Percentiles rank a stretch among this genome's conserved stretches.
These are phyloP conservation scores for Muscidifurax raptorellus DNA, from an alignment of 1,140 invertebrate genomes.

Conservation along the genomic window DNA sequence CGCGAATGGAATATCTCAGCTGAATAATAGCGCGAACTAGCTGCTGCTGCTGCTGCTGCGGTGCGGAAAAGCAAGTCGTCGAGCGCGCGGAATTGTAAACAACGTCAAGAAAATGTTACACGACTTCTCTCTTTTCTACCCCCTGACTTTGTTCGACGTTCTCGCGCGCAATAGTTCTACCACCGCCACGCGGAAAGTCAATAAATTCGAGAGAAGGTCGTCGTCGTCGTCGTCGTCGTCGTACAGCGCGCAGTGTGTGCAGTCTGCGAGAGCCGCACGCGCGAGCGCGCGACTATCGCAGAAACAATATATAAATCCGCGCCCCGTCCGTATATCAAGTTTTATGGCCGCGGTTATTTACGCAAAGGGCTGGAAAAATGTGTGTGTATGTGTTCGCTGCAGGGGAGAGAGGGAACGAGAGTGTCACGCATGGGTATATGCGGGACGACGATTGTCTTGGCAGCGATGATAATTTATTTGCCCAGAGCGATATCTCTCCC, in stretches of 20 bases:
- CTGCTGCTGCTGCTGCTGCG: background rate
- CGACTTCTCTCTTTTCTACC: background rate
- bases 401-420: background rate
- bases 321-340: conserved; percentile 66
- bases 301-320: conserved; percentile 68
- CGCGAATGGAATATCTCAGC: conserved; percentile 30
- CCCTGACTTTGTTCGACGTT: conserved; percentile 16
- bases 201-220: conserved; percentile 58
- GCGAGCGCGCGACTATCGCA: conserved; percentile 58
- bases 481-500: background rate
- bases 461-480: background rate
- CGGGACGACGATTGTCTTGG: conserved; percentile 14
- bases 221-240: conserved; percentile 47
- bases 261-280: conserved; percentile 40
- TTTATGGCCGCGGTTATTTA: conserved; percentile 70
- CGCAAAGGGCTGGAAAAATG: conserved; percentile 56
- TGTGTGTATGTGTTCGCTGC: background rate
- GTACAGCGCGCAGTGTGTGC: background rate
- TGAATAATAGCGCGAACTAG: conserved; percentile 33
- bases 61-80: conserved; percentile 12
- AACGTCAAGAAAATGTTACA: conserved; percentile 40
- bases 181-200: conserved; percentile 45
- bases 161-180: conserved; percentile 16
- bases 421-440: background rate
- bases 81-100: conserved; percentile 40